Evolutionary conservation across 2,113 vertebrate genomes (phyloP), one percentile per base, ranked within the genome.

Genomic region (Crocuta crocuta): DNA sequence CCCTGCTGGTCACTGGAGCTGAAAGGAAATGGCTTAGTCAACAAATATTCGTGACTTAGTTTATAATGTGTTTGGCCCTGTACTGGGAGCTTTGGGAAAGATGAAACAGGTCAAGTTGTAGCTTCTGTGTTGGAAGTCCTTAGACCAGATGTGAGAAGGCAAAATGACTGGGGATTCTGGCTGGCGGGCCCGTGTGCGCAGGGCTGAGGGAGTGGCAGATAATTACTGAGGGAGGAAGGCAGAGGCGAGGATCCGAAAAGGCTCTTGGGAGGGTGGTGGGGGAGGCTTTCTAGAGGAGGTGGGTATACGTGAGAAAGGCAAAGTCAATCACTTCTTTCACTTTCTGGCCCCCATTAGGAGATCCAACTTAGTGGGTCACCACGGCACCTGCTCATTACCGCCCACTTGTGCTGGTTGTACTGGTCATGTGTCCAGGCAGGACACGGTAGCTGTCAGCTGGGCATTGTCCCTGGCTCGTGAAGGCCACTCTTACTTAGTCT

Each of bases 11-110:
- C 43, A 65, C 3, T 39, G 78, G 53, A 84, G 11, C 65, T 73
- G 63, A 88, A 97, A 71, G 89, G 53, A 91, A 95, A 93, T 31
- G 71, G 24, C 89, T 93, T 61, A 33, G 53, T 81, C 24, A 48
- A 66, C 53, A 80, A n/a, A 70, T 48, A 89, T 50, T 74, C 89
- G 55, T 63, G 68, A 24, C 4, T 45, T 7, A 61, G 3, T 89
- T 71, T 61, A 16, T 74, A 43, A 43, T 73, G 28, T 82, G 39
- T 45, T 68, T 82, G 70, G 26, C 73, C 63, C 31, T 35, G 10
- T 88, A 26, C 76, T 84, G 63, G 35, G 48, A 78, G 24, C 83
- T 88, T 81, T 35, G 48, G 74, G 45, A 35, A 76, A 10, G 63
- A 80, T 48, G 63, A 83, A 33, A 28, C 88, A 91, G 39, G 13